phyloP scores from a whole-genome alignment of 2,797 vertebrate species.

The Uromys caudimaculatus region DNA sequence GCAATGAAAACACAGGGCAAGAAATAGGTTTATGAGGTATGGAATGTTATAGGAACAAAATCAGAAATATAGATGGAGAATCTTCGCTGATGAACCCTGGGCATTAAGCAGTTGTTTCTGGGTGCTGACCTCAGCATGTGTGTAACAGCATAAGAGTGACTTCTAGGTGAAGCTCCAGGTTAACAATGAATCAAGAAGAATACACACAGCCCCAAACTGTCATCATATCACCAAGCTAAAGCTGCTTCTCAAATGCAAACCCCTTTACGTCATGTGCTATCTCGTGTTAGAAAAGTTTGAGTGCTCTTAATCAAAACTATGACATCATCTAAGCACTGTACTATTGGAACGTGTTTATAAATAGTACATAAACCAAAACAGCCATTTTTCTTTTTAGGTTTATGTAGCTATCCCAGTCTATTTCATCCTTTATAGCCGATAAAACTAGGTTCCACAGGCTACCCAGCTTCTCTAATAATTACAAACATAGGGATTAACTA shows the following conservation, averaged over 20 bases:
- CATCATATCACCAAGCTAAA: neutral
- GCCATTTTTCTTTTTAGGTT: neutral
- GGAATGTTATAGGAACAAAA: neutral
- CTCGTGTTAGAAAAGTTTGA: neutral
- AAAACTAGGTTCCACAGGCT: neutral
- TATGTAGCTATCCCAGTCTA: neutral
- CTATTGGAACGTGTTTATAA: neutral
- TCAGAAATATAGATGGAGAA: neutral
- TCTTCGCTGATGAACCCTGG: neutral
- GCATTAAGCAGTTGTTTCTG: neutral
- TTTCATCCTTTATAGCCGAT: neutral
- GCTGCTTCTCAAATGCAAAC: neutral
- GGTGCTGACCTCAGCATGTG: neutral
- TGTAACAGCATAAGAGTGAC: neutral
- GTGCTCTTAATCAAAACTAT: neutral
- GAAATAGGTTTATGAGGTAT: neutral
- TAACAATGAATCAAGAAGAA: neutral
- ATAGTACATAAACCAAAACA: neutral
- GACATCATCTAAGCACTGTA: neutral
- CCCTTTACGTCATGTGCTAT: neutral
- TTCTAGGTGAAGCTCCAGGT: neutral
- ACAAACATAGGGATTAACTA: neutral
- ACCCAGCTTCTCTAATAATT: neutral
- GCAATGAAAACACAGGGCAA: neutral
- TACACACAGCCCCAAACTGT: neutral